Evolutionary conservation across 1,140 invertebrate species (phyloP).

Genomic region (Magallana ariakensis): DNA sequence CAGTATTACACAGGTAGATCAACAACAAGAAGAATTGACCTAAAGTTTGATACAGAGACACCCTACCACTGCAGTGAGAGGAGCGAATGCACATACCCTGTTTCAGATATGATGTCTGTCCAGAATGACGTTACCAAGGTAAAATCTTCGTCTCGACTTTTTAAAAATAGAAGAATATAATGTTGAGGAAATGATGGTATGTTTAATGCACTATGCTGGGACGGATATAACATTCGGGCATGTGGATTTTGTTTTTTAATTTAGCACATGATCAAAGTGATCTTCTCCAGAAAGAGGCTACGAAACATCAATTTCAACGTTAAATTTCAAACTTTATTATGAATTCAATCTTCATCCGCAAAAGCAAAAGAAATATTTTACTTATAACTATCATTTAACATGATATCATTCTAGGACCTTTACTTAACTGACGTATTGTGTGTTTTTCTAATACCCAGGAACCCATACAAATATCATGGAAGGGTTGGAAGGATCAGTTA

Average conservation of each 20-base stretch:
- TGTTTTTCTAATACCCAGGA: neutral
- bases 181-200: no score
- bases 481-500: conserved; percentile 56
- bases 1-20: neutral
- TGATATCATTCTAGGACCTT: no score
- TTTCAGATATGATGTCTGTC: neutral
- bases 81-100: neutral
- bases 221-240: no score
- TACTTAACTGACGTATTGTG: neutral
- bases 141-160: neutral
- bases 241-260: neutral
- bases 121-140: neutral
- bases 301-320: neutral
- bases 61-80: neutral
- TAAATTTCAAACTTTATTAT: no score
- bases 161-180: no score
- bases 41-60: neutral
- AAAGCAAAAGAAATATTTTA: no score
- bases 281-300: neutral
- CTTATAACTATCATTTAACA: no score
- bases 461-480: conserved; percentile 53
- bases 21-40: neutral
- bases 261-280: no score
- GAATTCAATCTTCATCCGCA: no score
- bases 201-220: no score